Conservation (phyloP, 2,888 invertebrate genomes). For the Opisthograptis luteolata region DNA sequence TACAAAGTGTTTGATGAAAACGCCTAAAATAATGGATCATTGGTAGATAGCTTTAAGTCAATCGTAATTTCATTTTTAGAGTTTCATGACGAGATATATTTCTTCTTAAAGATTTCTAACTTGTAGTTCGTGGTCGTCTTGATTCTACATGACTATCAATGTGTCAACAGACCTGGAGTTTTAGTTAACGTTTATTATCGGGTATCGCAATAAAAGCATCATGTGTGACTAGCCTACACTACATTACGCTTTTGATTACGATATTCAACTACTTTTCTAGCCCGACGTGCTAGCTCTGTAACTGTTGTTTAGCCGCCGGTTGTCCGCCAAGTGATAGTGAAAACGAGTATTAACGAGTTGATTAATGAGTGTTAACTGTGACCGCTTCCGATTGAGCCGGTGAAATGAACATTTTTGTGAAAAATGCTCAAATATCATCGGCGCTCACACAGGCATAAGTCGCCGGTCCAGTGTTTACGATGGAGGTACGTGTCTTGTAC, state of each 20-base stretch:
- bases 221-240: conserved; percentile 41
- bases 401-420: conserved; percentile 80
- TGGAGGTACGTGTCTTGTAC: conserved; percentile 68
- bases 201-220: conserved; percentile 14
- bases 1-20: no score
- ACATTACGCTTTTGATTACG: conserved; percentile 46
- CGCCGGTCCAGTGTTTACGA: conserved; percentile 78
- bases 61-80: no score
- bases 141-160: no score
- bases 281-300: conserved; percentile 47
- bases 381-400: conserved; percentile 48
- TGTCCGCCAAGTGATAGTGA: conserved; percentile 48
- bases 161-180: no score
- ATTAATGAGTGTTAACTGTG: conserved; percentile 40
- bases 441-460: conserved; percentile 80
- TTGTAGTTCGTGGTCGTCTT: no score
- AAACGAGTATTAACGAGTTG: conserved; percentile 48
- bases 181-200: no score
- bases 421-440: conserved; percentile 84
- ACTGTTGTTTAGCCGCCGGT: conserved; percentile 46
- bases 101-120: no score
- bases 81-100: no score
- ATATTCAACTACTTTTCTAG: conserved; percentile 42
- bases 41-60: no score
- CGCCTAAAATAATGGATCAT: no score